Evolutionary conservation across 2,888 invertebrate species (phyloP).

Genomic region (Zygaena filipendulae): DNA sequence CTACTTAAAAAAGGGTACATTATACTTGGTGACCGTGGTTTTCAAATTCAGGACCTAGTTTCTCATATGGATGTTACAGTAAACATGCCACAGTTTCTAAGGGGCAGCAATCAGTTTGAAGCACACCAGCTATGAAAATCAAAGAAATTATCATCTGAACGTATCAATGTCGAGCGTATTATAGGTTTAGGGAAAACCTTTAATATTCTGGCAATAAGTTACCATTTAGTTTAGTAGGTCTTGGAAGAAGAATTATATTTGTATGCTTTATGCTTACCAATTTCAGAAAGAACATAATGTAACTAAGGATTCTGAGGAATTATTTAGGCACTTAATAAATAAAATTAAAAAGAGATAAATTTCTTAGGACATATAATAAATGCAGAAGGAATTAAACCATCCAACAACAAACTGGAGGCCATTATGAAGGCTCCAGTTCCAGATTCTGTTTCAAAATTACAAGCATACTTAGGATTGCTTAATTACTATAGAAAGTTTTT

Average conservation of each 20-base stretch:
- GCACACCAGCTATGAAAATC: conserved; percentile 5
- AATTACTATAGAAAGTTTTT: too few species aligned
- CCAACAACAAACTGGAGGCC: too few species aligned
- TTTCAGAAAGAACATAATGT: not conserved
- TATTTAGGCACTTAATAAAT: not conserved
- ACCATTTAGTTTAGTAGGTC: conserved; percentile 2
- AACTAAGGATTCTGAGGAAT: not conserved
- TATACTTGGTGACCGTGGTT: conserved; percentile 9
- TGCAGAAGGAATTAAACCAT: too few species aligned
- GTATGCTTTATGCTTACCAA: not conserved
- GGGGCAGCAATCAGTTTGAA: conserved; percentile 5
- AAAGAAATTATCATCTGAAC: conserved; percentile 6
- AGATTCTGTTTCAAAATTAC: too few species aligned
- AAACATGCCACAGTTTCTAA: conserved; percentile 8
- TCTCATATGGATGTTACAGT: conserved; percentile 6
- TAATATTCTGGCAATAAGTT: conserved; percentile 8
- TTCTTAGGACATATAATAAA: too few species aligned
- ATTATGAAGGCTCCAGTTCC: too few species aligned
- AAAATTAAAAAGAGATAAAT: not conserved
- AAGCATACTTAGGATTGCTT: too few species aligned
- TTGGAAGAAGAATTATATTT: conserved; percentile 1
- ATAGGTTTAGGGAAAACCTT: conserved; percentile 5
- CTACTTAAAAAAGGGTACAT: conserved; percentile 4
- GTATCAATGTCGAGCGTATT: conserved; percentile 4
- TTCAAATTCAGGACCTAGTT: conserved; percentile 9